Evolutionary conservation across 2,113 vertebrate species (phyloP).

Genomic region (Sporophila hypoxantha): DNA sequence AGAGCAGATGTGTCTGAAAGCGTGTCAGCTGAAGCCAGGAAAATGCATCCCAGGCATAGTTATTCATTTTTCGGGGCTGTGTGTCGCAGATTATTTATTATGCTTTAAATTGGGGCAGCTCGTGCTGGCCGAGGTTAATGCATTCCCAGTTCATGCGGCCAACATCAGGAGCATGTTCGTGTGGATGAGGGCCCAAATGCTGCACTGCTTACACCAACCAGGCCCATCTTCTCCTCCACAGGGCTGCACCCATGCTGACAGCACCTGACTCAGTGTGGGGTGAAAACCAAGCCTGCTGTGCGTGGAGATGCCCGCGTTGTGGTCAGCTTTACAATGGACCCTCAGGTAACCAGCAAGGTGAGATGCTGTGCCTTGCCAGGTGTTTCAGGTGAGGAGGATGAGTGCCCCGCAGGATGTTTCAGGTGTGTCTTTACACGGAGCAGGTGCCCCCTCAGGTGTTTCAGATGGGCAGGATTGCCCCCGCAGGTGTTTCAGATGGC

Average conservation of each 20-base stretch:
- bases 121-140: not conserved
- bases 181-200: not conserved
- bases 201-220: not conserved
- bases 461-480: too few relatives aligned
- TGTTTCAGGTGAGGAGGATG: not conserved
- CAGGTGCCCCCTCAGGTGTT: too few relatives aligned
- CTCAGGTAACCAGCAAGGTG: not conserved
- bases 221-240: not conserved
- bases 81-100: not conserved
- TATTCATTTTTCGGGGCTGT: not conserved
- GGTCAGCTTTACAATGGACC: not conserved
- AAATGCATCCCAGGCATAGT: not conserved
- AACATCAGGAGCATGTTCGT: fast-evolving
- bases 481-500: not conserved
- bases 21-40: not conserved
- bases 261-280: fast-evolving
- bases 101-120: slow-evolving; percentile 22
- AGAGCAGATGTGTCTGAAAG: not conserved
- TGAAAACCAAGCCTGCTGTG: not conserved
- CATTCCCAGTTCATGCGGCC: not conserved
- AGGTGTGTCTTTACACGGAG: too few relatives aligned
- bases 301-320: not conserved
- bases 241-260: not conserved
- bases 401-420: not conserved
- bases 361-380: not conserved